Percentiles rank a stretch among this genome's conserved stretches.
Conservation (phyloP, 2,797 vertebrate species). For the Echiichthys vipera region DNA sequence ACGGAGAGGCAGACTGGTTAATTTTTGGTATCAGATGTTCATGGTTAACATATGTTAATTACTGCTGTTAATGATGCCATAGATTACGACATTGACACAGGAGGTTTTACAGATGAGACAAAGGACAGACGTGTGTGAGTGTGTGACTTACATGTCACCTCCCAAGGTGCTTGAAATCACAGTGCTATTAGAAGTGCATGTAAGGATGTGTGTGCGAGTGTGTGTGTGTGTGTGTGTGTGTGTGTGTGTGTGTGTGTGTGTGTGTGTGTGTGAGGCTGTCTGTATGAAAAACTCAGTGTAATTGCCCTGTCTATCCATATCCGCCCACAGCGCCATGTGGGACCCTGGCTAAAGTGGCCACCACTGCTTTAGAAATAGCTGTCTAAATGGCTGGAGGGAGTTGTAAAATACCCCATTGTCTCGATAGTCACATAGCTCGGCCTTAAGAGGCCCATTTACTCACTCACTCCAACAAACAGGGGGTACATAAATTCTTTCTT, state of each 20-base stretch:
- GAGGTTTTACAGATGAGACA: constrained; percentile 52
- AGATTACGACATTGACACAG: constrained; percentile 61
- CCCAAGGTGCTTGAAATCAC: constrained; percentile 63
- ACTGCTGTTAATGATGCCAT: constrained; percentile 66
- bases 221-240: constrained; percentile 28
- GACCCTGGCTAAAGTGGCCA: constrained; percentile 72
- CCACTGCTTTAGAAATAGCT: constrained; percentile 77
- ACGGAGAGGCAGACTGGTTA: constrained; percentile 7
- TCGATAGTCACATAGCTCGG: constrained; percentile 64
- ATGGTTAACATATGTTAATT: constrained; percentile 66
- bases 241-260: constrained; percentile 21
- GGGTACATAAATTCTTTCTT: constrained; percentile 60
- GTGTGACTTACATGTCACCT: constrained; percentile 42
- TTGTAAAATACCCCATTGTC: constrained; percentile 80
- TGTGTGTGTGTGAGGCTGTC: constrained; percentile 23
- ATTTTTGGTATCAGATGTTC: constrained; percentile 59
- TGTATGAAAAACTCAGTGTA: constrained; percentile 66
- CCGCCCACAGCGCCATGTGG: constrained; percentile 75
- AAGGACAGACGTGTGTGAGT: constrained; percentile 33
- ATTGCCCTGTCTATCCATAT: constrained; percentile 79
- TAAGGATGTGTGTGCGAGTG: no score
- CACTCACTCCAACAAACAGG: constrained; percentile 71
- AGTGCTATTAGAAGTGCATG: constrained; percentile 50
- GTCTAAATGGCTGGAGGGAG: constrained; percentile 74
- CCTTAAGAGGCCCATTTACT: constrained; percentile 75